Base-by-base conservation (phyloP, 37 sponge, comb jelly and placozoan genomes). In the Aplysina aerophoba region DNA sequence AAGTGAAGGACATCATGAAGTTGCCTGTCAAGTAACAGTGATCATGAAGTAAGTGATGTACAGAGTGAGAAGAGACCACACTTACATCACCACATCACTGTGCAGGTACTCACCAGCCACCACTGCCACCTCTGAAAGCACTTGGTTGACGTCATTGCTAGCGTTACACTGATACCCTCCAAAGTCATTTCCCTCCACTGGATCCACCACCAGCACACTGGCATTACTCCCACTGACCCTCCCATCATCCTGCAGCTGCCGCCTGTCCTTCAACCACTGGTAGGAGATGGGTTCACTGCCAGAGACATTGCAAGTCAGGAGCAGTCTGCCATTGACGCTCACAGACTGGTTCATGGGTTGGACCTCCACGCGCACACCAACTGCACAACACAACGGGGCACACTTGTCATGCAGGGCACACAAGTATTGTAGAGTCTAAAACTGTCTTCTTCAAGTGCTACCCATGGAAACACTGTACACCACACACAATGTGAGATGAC, bases 261-360 rank as follows among this genome's bases (percentile, higher is more conserved):
- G 14, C 14, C 36, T 36, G 21, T 74, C 41, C 53, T 68, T 71
- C 40, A 55, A 55, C 85, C 87, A 79, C 53, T 86, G 87, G 56
- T 79, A 86, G 15, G 54, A 22, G 38, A 64, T 38, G 62, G 59
- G 73, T 13, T 78, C 65, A 55, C 30, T 44, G 22, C 78, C 54
- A 27, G 36, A 38, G 53, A 69, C 87, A 25, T 41, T 28, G 63
- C 87, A 86, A 0, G 54, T 50, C 21, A 86, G 79, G 66, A 15
- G 62, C 1, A 79, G 69, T 4, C 0, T 44, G 13, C 20, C 69
- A 65, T 37, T 60, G 59, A 80, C 60, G 16, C 24, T 33, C 8
- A 59, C 67, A 28, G 44, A 30, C 24, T 22, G 59, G 34, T 62
- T 44, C 3, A 28, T 40, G 22, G 88, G 88, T 13, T 88, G 34